Base-by-base conservation (phyloP, 2,113 vertebrate genomes). In the Condylura cristata region DNA sequence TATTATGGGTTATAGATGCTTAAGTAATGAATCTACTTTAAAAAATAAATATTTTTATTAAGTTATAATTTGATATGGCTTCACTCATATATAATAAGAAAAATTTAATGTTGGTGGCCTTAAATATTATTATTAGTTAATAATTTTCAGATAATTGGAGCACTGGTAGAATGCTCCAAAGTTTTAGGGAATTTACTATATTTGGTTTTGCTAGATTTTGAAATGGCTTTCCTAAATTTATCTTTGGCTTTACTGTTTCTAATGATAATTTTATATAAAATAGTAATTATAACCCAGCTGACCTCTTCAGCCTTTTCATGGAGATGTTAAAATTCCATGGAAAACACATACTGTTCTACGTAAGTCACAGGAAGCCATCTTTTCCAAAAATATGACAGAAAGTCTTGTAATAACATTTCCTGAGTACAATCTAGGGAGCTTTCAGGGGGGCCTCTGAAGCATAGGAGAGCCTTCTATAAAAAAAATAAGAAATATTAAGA, bases 341-440 rank as follows among this genome's bases (percentile, higher is more conserved):
- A 95, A 95, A 91, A 89, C 78, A 44, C 48, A 95, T 37, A 96
- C 94, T 89, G 86, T 76, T 96, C 94, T 80, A 51, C 0, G 65
- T 94, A 91, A 94, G 96, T 95, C 76, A 56, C 90, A 97, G 96
- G 96, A 98, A 96, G 95, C 86, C 97, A 98, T 97, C 97, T 98
- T 98, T 97, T 93, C 95, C 96, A 96, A 96, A 97, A 97, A 97
- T 79, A 96, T 74, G 17, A 97, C 97, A 98, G 95, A 97, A 98
- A 95, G 46, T 86, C 95, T 97, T 97, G 97, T 95, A 97, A 97
- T 97, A 98, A 98, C 97, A 98, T 97, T 98, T 98, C 98, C 98
- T 97, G 94, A 98, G 91, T 95, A 95, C 94, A 98, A 97, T 96
- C 97, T 94, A 85, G 97, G 97, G 97, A 98, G 95, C 92, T 80